phyloP scores from a whole-genome alignment of 2,888 invertebrate genomes.

The Mantis religiosa region DNA sequence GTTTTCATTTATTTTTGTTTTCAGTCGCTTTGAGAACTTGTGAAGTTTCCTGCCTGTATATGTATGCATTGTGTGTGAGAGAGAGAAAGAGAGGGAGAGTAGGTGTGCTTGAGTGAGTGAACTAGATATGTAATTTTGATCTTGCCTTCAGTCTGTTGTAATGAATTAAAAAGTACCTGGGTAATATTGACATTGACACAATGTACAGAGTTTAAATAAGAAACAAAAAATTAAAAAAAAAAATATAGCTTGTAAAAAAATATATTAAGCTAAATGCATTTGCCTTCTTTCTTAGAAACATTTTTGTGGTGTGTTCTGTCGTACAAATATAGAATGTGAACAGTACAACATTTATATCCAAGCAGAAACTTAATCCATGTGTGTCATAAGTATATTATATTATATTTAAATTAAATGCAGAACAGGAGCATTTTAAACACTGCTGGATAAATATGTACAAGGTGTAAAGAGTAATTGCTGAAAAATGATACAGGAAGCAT shows the following conservation, averaged over 20 bases:
- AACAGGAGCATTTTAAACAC: neutral
- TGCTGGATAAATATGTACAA: neutral
- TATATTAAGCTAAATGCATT: constrained; percentile 2
- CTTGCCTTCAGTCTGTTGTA: neutral
- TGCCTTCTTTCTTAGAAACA: constrained; percentile 2
- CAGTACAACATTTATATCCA: constrained; percentile 7
- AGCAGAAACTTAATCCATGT: neutral
- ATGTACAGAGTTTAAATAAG: constrained; percentile 20
- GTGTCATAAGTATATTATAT: neutral
- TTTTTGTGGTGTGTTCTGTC: neutral
- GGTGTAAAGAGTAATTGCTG: neutral
- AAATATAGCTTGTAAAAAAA: neutral
- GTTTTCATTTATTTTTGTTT: neutral
- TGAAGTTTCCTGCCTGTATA: neutral
- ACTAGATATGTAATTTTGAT: neutral
- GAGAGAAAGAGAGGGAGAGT: neutral
- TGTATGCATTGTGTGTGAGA: too few relatives aligned
- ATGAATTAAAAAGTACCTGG: constrained; percentile 21
- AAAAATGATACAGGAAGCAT: neutral
- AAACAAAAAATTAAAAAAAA: neutral
- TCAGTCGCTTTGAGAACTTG: neutral
- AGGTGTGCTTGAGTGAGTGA: neutral
- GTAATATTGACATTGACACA: constrained; percentile 5
- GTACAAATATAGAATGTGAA: neutral
- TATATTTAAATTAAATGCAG: neutral